phyloP scores from a whole-genome alignment of 2,113 vertebrate genomes.

The Terrapene triunguis region DNA sequence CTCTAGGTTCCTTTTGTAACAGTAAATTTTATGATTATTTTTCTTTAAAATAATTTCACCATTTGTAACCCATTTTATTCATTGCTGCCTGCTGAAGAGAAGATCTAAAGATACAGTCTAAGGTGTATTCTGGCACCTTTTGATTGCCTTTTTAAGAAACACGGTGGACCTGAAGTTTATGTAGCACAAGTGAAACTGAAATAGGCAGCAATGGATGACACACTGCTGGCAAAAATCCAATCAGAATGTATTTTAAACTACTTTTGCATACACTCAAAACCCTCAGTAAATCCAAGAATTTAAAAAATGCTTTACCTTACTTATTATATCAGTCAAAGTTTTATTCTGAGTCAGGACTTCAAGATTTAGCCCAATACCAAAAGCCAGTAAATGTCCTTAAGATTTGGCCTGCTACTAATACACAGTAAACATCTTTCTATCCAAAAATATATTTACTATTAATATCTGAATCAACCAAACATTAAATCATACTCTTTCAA shows the following conservation, averaged over 20 bases:
- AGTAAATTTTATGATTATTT: conserved; percentile 41
- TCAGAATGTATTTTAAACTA: not conserved
- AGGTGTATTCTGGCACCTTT: conserved; percentile 13
- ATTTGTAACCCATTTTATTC: conserved; percentile 54
- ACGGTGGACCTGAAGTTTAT: not conserved
- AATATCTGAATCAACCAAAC: conserved; percentile 25
- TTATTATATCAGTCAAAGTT: not conserved
- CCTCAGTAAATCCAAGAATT: not conserved
- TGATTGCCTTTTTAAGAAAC: conserved; percentile 4
- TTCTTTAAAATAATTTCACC: conserved; percentile 62
- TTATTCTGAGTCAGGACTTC: conserved; percentile 13
- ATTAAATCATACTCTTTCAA: not conserved
- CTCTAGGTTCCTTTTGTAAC: not conserved
- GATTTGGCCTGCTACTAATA: not conserved
- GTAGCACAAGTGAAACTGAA: not conserved
- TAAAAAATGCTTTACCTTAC: conserved; percentile 3
- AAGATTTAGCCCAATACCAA: conserved; percentile 5
- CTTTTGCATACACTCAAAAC: not conserved
- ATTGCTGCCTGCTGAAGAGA: conserved; percentile 16
- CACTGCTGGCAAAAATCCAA: not conserved
- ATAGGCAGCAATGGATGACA: not conserved
- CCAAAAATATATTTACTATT: not conserved
- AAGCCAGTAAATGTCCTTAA: not conserved
- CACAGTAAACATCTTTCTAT: not conserved
- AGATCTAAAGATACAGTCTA: not conserved